Percentiles rank a stretch among this genome's conserved stretches.
These are phyloP conservation scores for Meles meles DNA, from an alignment of 2,113 vertebrate genomes.

Conservation along the genomic window DNA sequence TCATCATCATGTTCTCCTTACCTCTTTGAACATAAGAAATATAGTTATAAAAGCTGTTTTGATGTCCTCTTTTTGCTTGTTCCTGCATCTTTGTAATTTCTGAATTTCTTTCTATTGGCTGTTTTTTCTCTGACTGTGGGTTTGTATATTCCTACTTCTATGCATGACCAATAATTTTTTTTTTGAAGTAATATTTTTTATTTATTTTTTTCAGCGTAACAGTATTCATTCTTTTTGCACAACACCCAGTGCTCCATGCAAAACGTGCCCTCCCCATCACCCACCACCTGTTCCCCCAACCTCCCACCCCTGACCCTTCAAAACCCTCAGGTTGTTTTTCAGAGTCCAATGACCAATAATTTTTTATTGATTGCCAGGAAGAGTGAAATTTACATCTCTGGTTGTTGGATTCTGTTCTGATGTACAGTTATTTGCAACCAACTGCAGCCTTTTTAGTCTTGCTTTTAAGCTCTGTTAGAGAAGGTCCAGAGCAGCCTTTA, in stretches of 20 bases:
- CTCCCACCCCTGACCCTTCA: too few relatives aligned
- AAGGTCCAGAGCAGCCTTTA: not conserved
- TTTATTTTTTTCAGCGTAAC: too few relatives aligned
- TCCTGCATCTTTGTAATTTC: not conserved
- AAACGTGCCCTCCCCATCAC: too few relatives aligned
- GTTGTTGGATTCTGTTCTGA: not conserved
- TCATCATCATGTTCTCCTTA: not conserved
- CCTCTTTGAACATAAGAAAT: not conserved
- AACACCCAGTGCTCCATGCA: too few relatives aligned
- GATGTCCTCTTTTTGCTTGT: not conserved
- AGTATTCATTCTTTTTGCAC: too few relatives aligned
- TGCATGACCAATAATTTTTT: not conserved
- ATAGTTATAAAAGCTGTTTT: not conserved
- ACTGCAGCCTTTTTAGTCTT: not conserved
- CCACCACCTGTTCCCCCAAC: too few relatives aligned
- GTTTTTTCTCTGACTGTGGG: not conserved
- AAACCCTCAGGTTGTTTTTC: too few relatives aligned
- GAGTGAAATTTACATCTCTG: not conserved
- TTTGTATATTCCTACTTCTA: not conserved
- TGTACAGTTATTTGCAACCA: not conserved
- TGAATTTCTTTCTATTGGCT: not conserved
- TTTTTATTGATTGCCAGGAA: not conserved
- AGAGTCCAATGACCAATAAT: not conserved
- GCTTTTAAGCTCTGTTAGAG: not conserved
- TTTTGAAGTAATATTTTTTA: too few relatives aligned